Base-by-base conservation (phyloP, 2,797 vertebrate genomes). In the Galaxias olidus region DNA sequence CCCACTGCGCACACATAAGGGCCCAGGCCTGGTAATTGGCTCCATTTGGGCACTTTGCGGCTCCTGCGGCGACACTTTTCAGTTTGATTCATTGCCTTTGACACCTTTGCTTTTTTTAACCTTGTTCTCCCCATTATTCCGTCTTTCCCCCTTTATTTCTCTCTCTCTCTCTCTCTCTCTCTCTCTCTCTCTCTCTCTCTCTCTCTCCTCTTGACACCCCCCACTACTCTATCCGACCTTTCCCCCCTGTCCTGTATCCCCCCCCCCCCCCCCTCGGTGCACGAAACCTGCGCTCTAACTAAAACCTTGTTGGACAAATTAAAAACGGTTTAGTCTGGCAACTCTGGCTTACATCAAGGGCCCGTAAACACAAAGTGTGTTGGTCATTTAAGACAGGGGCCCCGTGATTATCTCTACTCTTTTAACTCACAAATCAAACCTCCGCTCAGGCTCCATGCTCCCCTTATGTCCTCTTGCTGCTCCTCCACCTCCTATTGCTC, bases 261-360 rank as follows among this genome's bases (percentile, higher is more conserved):
- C 49, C 53, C 20, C 56, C 49, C 75, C 72, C 86, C 80, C 81
- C 42, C 55, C 80, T 86, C 73, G 67, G 66, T 76, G 86, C 87
- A 70, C 80, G 87, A 83, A 74, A 76, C 77, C 80, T 76, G 69
- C 55, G 72, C 81, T 86, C 86, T 93, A 93, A 93, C 87, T 81
- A 86, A 92, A 94, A 92, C 92, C 74, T 89, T 88, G 89, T 91
- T 87, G 88, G 86, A 86, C 85, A 91, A 94, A 95, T 94, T 93
- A 94, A 92, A 89, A 91, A 90, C 69, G 90, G 87, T 92, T 93
- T 92, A 91, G 85, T 73, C 83, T 76, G 81, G 3, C 76, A 84
- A 80, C 83, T 88, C 92, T 94, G 93, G 88, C 80, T 89, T 91
- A 15, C 75, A 91, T 94, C 92, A 92, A 53, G 30, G 71, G 73